Conservation (phyloP, 2,888 invertebrate genomes). For the Zygothrica quintamaculata region DNA sequence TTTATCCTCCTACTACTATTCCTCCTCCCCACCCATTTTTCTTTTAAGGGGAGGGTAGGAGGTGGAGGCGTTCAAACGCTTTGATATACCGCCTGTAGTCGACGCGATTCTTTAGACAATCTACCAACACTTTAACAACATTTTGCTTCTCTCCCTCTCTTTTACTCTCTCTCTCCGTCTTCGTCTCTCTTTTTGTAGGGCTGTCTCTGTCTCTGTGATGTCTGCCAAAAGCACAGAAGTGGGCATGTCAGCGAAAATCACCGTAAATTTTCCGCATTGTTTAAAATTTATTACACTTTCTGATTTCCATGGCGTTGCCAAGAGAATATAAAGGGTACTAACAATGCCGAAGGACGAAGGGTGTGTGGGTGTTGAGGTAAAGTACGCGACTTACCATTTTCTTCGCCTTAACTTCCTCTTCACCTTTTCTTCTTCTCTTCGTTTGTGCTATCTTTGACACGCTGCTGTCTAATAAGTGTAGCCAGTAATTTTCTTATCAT, state of each 20-base stretch:
- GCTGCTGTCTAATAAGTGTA: conserved; percentile 76
- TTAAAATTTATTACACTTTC: conserved; percentile 80
- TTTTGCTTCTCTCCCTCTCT: background rate
- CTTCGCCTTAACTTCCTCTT: too few species aligned
- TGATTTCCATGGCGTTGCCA: conserved; percentile 64
- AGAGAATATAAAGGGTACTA: conserved; percentile 18
- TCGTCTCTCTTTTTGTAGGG: too few species aligned
- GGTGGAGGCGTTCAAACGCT: conserved; percentile 66
- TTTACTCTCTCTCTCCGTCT: conserved; percentile 5
- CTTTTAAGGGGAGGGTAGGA: conserved; percentile 24
- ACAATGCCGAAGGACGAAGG: background rate
- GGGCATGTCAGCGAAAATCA: conserved; percentile 79
- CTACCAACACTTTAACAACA: conserved; percentile 58
- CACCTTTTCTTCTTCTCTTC: too few species aligned
- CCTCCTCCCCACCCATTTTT: conserved; percentile 30
- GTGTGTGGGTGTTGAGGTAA: conserved; percentile 20
- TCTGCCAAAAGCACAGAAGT: conserved; percentile 72
- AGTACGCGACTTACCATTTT: conserved; percentile 24
- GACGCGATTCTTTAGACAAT: conserved; percentile 61
- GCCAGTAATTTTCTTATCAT: conserved; percentile 77
- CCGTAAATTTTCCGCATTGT: conserved; percentile 79
- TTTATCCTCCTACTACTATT: conserved; percentile 64
- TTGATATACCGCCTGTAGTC: conserved; percentile 71
- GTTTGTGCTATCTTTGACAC: conserved; percentile 67
- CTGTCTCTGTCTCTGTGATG: too few species aligned